Conservation (phyloP, 2,888 invertebrate species). For the Petrolisthes cinctipes region DNA sequence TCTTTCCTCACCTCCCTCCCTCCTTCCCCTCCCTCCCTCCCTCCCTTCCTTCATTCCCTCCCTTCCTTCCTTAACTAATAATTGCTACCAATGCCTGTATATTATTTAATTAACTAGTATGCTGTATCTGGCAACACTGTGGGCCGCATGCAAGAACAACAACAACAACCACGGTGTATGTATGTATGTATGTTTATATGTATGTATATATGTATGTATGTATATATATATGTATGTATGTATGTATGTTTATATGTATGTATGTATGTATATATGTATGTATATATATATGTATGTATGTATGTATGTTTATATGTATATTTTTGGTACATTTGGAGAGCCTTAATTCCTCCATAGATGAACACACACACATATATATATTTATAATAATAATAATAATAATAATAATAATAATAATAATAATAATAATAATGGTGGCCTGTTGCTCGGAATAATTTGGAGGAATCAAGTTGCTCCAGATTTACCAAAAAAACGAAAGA, state of each 20-base stretch:
- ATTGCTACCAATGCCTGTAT: neutral
- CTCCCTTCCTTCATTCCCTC: neutral
- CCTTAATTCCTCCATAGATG: no score
- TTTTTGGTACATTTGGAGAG: no score
- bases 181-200: neutral
- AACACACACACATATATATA: no score
- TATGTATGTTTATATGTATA: no score
- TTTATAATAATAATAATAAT: no score
- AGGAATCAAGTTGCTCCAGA: no score
- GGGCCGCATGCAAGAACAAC: neutral
- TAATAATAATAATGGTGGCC: no score
- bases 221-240: neutral
- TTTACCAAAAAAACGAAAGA: no score
- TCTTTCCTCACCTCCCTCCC: neutral
- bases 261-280: neutral
- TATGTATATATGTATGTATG: neutral
- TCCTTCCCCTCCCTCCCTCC: neutral
- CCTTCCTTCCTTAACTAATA: neutral
- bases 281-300: no score
- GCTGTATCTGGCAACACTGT: neutral
- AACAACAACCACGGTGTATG: no score
- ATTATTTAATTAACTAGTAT: neutral
- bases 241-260: constrained; percentile 7
- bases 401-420: no score
- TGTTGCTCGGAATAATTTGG: no score